These are phyloP conservation scores for Pandion haliaetus DNA, from an alignment of 2,113 vertebrate species.

Conservation along the genomic window DNA sequence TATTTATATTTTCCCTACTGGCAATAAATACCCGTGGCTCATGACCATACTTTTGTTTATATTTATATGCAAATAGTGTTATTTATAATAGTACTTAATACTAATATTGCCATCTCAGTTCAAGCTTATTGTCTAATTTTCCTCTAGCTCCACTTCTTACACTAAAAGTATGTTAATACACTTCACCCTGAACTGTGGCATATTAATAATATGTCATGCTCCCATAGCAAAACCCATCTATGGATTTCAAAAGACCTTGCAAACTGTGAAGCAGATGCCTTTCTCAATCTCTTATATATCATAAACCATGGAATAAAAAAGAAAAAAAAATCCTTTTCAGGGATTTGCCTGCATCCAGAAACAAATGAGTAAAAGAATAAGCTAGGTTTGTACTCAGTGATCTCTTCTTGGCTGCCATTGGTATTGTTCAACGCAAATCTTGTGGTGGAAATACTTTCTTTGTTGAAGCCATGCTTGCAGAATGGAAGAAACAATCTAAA, in stretches of 20 bases:
- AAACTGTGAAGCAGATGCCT: not conserved
- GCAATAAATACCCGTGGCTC: not conserved
- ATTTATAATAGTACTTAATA: not conserved
- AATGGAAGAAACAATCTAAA: not conserved
- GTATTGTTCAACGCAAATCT: not conserved
- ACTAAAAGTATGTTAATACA: not conserved
- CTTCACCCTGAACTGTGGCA: not conserved
- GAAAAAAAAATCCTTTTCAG: not conserved
- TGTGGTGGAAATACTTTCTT: not conserved
- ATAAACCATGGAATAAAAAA: not conserved
- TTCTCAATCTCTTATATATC: slow-evolving; percentile 5
- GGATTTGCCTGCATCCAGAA: slow-evolving; percentile 9
- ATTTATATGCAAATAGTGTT: not conserved
- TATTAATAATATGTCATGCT: slow-evolving; percentile 4
- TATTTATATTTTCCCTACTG: not conserved
- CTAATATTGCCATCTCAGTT: not conserved
- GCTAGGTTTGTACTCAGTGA: not conserved
- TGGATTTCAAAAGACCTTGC: slow-evolving; percentile 3
- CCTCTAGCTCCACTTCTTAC: not conserved
- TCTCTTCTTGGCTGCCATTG: not conserved
- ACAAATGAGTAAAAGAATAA: slow-evolving; percentile 33
- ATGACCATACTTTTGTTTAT: not conserved
- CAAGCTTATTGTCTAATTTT: slow-evolving; percentile 13
- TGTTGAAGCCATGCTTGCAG: not conserved
- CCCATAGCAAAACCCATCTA: not conserved